Base-by-base conservation (phyloP, 1,140 invertebrate species). In the Planococcus citri region DNA sequence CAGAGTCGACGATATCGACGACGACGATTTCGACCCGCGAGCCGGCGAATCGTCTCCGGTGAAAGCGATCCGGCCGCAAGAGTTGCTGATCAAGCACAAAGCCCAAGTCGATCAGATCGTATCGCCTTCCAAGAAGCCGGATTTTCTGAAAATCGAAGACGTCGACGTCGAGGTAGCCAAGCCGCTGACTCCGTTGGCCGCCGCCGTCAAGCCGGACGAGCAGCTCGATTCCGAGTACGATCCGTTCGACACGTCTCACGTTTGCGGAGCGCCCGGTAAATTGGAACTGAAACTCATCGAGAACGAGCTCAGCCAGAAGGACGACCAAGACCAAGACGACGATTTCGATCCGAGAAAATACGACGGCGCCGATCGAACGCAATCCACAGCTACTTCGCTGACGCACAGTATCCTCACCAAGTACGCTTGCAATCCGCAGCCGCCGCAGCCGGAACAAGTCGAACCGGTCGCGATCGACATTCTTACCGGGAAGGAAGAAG, bases 241-340 rank as follows among this genome's bases (percentile, higher is more conserved):
- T 79, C 90, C 90, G 0, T 92, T 92, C 76, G 90, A 92, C 76
- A 92, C 91, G 0, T 91, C 88, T 1, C 87, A 87, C 74, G 87
- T 88, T 14, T 80, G 80, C 21, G 83, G 86, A 14, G 78, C 84
- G 57, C 88, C 88, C 2, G 85, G 86, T 6, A 86, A 87, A 78
- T 85, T 86, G 1, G 89, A 91, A 76, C 75, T 90, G 27, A 87
- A 88, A 76, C 76, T 89, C 24, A 80, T 90, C 4, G 88, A 89
- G 72, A 86, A 84, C 33, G 88, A 90, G 75, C 77, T 90, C 14
- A 72, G 75, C 10, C 61, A 72, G 6, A 3, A 76, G 33, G 71
- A 77, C 17, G 73, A 82, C 21, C 81, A 68, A 33, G 22, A 25
- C 9, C 77, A 80, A 14, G 80, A 82, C 74, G 79, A 80, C 38